Conservation (phyloP, 2,797 vertebrate species). For the Neosalanx taihuensis region DNA sequence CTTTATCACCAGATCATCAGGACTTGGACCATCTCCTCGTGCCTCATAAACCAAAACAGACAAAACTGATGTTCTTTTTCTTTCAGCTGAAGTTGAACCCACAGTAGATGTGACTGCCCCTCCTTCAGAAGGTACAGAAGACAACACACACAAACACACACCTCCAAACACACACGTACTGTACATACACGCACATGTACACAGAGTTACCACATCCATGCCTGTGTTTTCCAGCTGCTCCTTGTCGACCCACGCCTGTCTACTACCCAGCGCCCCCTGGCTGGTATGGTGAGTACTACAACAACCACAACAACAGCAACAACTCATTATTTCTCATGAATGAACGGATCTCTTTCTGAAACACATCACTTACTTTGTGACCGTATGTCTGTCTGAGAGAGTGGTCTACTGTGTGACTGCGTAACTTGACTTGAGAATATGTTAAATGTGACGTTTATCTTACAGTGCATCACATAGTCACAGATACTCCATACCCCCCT, state of each 20-base stretch:
- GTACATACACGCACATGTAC: neutral
- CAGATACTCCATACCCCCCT: slow-evolving; percentile 76
- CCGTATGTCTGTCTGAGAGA: neutral
- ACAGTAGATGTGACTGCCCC: slow-evolving; percentile 48
- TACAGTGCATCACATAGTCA: slow-evolving; percentile 80
- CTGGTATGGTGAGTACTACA: slow-evolving; percentile 59
- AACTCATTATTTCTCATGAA: too few species aligned
- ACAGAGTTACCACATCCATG: neutral
- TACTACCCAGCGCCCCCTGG: slow-evolving; percentile 77
- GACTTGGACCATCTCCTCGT: too few species aligned
- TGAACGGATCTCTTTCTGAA: neutral
- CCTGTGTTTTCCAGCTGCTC: slow-evolving; percentile 47
- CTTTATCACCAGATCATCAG: neutral
- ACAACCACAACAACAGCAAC: too few species aligned
- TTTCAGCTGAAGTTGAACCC: slow-evolving; percentile 51
- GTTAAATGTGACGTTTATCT: slow-evolving; percentile 25
- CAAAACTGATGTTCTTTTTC: neutral
- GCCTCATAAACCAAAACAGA: neutral
- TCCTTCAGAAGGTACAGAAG: slow-evolving; percentile 59
- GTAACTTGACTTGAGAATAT: neutral
- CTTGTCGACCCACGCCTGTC: slow-evolving; percentile 73
- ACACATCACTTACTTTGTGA: neutral
- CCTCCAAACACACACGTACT: neutral
- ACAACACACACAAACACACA: neutral
- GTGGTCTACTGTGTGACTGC: too few species aligned